Evolutionary conservation across 2,113 vertebrate genomes (phyloP).

Genomic region (Anarrhichthys ocellatus): DNA sequence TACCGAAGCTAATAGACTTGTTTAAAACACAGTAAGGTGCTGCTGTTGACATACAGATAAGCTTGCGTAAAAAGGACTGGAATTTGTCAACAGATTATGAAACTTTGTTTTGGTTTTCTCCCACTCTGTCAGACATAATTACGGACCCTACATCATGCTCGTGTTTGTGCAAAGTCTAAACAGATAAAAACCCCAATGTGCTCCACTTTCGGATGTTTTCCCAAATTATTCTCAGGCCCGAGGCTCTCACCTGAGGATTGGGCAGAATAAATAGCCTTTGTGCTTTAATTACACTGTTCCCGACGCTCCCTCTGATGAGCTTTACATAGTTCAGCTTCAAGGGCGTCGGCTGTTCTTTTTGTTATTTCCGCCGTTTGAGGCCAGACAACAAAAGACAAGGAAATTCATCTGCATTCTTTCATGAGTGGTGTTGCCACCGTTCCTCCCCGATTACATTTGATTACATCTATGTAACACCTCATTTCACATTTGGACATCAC

Average conservation of each 20-base stretch:
- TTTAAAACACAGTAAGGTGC: not conserved
- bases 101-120: constrained; percentile 39
- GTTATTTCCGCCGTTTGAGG: constrained; percentile 4
- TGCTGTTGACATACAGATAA: not conserved
- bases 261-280: constrained; percentile 25
- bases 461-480: constrained; percentile 19
- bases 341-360: not conserved
- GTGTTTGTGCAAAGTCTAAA: constrained; percentile 36
- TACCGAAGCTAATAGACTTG: not conserved
- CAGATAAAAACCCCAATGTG: constrained; percentile 11
- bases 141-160: not conserved
- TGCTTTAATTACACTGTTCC: constrained; percentile 44
- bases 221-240: not conserved
- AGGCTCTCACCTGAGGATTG: constrained; percentile 52
- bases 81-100: constrained; percentile 26
- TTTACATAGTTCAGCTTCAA: constrained; percentile 1
- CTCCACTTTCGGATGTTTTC: not conserved
- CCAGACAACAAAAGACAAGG: not conserved
- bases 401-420: constrained; percentile 4
- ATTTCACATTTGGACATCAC: constrained; percentile 8
- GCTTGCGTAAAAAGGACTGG: not conserved
- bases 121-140: constrained; percentile 43
- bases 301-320: constrained; percentile 19
- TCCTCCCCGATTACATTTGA: constrained; percentile 15
- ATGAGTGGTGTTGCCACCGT: not conserved